Conservation (phyloP, 2,797 vertebrate species). For the Astyanax mexicanus region DNA sequence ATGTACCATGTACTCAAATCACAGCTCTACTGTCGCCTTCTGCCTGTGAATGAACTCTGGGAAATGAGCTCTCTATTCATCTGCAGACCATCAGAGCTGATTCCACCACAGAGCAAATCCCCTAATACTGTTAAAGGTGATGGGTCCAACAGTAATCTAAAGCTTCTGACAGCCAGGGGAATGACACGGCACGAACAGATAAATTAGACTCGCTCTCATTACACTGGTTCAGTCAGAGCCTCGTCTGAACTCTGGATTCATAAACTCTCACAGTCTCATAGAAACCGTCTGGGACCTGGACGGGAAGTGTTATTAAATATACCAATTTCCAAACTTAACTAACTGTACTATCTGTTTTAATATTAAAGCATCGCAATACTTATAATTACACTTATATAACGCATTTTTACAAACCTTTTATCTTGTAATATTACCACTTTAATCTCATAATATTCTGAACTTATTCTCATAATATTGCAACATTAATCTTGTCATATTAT, state of each 20-base stretch:
- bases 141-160: slow-evolving; percentile 34
- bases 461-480: too few relatives aligned
- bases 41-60: not conserved
- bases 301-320: too few relatives aligned
- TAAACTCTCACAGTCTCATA: not conserved
- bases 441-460: too few relatives aligned
- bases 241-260: slow-evolving; percentile 9
- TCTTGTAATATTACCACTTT: too few relatives aligned
- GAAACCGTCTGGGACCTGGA: not conserved
- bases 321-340: too few relatives aligned
- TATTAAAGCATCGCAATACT: too few relatives aligned
- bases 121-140: slow-evolving; percentile 34
- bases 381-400: too few relatives aligned
- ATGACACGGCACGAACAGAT: slow-evolving; percentile 45
- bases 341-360: too few relatives aligned
- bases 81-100: slow-evolving; percentile 19
- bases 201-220: slow-evolving; percentile 40
- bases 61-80: not conserved
- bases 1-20: not conserved
- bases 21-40: not conserved
- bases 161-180: slow-evolving; percentile 21
- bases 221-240: not conserved
- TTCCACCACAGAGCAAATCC: slow-evolving; percentile 7
- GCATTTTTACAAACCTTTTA: too few relatives aligned
- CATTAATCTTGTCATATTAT: too few relatives aligned